Conservation (phyloP, 2,888 invertebrate species). For the Arctia plantaginis region DNA sequence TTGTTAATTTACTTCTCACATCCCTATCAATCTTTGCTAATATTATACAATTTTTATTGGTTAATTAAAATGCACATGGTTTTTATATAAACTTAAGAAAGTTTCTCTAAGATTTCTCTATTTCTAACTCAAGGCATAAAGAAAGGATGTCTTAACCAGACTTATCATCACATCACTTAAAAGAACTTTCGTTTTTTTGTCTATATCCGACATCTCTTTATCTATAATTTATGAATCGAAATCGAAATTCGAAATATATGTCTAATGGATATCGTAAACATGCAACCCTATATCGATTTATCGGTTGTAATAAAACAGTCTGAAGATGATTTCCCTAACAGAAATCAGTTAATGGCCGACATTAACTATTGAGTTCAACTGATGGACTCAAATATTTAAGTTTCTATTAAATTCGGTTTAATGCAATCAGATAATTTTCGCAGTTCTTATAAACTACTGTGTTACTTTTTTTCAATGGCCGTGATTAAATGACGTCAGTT, state of each 20-base stretch:
- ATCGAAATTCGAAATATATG: background rate
- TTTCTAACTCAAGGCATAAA: no score
- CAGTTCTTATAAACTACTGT: conserved; percentile 10
- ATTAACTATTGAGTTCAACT: background rate
- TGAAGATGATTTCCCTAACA: background rate
- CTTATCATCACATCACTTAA: no score
- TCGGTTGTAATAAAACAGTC: background rate
- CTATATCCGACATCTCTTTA: no score
- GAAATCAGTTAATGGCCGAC: background rate
- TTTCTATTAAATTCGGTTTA: conserved; percentile 33
- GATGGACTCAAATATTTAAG: background rate
- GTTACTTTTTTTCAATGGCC: conserved; percentile 7
- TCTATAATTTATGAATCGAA: no score
- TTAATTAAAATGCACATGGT: no score
- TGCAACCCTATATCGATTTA: background rate
- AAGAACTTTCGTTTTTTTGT: no score
- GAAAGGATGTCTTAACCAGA: no score
- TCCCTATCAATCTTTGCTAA: no score
- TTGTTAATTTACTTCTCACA: no score
- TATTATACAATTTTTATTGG: no score
- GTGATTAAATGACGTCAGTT: conserved; percentile 42
- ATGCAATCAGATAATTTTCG: conserved; percentile 41
- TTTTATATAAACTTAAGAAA: no score
- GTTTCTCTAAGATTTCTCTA: no score
- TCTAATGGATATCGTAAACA: background rate